These are phyloP conservation scores for Hermatobates lingyangjiaoensis DNA, from an alignment of 1,140 invertebrate genomes.

Conservation along the genomic window DNA sequence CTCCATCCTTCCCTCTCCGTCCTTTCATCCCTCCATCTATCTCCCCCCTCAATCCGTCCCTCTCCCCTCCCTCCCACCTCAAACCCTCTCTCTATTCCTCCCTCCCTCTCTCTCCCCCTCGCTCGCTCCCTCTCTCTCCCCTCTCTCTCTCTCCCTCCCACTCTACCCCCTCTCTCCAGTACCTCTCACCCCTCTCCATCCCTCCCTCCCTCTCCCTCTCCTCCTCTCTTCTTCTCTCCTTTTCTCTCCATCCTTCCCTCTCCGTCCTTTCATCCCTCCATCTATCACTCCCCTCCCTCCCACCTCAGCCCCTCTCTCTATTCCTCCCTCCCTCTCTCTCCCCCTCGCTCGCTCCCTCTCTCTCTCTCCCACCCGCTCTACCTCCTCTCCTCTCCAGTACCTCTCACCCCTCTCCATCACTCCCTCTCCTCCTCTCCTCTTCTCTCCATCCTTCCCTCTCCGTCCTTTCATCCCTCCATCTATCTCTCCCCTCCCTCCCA, in stretches of 20 bases:
- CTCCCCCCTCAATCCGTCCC: no score
- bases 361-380: no score
- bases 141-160: neutral
- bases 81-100: neutral
- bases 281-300: constrained; percentile 7
- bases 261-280: neutral
- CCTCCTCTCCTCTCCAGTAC: no score
- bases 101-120: neutral
- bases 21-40: no score
- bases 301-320: no score
- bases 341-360: no score
- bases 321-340: no score
- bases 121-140: neutral
- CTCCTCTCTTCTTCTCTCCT: neutral
- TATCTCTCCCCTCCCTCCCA: no score
- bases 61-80: neutral
- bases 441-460: neutral
- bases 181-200: no score
- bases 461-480: neutral
- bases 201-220: neutral
- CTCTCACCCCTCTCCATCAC: constrained; percentile 6
- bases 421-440: constrained; percentile 1
- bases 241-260: neutral
- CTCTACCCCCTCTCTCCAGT: neutral
- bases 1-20: no score